Percentiles rank a stretch among this genome's conserved stretches.
Evolutionary conservation across 2,888 invertebrate genomes (phyloP).

Genomic region (Apodemia hepburni): DNA sequence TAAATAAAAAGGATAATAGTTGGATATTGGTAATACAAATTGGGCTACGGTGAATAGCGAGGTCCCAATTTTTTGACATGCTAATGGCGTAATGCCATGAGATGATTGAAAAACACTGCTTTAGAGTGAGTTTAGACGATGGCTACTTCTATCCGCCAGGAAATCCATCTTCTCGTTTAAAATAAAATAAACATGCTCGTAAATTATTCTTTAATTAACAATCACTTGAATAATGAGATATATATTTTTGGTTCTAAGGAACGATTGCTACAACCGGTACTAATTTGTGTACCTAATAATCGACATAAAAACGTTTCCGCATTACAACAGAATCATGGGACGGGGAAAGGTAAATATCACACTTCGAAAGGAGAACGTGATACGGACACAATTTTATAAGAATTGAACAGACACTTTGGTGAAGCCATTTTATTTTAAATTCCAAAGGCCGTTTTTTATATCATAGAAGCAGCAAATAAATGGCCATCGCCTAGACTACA

Average conservation of each 20-base stretch:
- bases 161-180: no score
- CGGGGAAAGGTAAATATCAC: conserved; percentile 4
- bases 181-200: background rate
- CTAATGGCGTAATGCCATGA: no score
- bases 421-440: background rate
- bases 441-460: background rate
- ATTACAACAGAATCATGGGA: conserved; percentile 1
- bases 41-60: no score
- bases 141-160: no score
- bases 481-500: no score
- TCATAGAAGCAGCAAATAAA: no score
- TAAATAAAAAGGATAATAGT: no score
- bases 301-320: conserved; percentile 8
- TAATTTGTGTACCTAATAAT: conserved; percentile 9
- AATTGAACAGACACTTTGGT: background rate
- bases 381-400: background rate
- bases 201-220: background rate
- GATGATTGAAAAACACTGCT: no score
- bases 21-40: no score
- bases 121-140: no score
- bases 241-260: background rate
- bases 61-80: no score
- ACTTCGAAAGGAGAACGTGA: conserved; percentile 10
- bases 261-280: conserved; percentile 3
- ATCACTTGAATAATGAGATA: background rate